phyloP scores from a whole-genome alignment of 2,113 vertebrate genomes.

The Chlorodrepanis virens region DNA sequence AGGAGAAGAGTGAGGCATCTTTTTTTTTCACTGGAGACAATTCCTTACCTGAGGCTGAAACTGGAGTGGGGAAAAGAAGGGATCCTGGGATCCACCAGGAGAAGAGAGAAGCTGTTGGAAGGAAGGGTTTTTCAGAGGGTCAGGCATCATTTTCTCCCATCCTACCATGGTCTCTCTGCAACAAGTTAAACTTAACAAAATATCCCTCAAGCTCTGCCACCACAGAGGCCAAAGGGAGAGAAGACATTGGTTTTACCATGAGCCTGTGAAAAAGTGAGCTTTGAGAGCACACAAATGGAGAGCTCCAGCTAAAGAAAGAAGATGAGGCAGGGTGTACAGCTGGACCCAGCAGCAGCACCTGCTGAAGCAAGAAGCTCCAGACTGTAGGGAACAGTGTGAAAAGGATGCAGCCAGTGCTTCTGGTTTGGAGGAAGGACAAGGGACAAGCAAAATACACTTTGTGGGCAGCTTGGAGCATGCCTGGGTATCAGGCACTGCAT shows the following conservation, averaged over 20 bases:
- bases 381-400: rapidly evolving
- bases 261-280: not conserved
- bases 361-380: not conserved
- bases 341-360: constrained; percentile 6
- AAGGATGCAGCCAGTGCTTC: not conserved
- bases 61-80: not conserved
- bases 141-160: not conserved
- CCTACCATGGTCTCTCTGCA: not conserved
- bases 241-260: constrained; percentile 39
- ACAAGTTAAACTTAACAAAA: not conserved
- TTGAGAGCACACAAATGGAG: not conserved
- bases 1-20: not conserved
- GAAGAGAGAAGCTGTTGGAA: not conserved
- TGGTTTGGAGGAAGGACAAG: not conserved
- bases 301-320: not conserved
- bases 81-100: not conserved
- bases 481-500: not conserved
- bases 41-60: not conserved
- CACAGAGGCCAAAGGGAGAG: constrained; percentile 15
- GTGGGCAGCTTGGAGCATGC: not conserved
- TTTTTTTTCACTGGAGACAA: not conserved
- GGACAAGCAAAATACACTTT: not conserved
- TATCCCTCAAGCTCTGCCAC: not conserved
- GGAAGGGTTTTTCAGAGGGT: not conserved
- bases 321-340: not conserved